These are phyloP conservation scores for Rhabdomys dilectus DNA, from an alignment of 2,113 vertebrate genomes.

Conservation along the genomic window DNA sequence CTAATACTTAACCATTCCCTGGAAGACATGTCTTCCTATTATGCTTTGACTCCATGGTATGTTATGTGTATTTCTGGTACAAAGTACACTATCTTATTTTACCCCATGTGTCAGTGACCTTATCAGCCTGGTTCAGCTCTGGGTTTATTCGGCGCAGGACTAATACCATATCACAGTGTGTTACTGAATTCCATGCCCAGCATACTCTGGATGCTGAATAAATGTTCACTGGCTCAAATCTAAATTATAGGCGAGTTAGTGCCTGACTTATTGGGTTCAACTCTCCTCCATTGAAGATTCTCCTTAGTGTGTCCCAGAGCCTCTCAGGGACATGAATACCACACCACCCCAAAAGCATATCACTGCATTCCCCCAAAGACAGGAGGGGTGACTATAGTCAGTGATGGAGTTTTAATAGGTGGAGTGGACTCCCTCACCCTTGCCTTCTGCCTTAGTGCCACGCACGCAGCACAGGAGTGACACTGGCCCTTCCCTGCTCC, in stretches of 20 bases:
- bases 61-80: not conserved
- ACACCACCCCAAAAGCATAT: not conserved
- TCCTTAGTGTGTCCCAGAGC: not conserved
- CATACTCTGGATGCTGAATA: not conserved
- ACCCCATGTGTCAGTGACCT: not conserved
- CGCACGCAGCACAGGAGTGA: not conserved
- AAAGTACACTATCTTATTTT: not conserved
- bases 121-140: not conserved
- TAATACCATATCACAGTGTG: not conserved
- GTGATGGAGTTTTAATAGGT: not conserved
- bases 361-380: not conserved
- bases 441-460: not conserved
- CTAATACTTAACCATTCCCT: not conserved
- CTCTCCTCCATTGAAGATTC: not conserved
- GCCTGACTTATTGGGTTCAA: not conserved
- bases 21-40: not conserved
- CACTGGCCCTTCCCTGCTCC: not conserved
- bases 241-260: not conserved
- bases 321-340: not conserved
- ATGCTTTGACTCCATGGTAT: not conserved
- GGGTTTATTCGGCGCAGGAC: not conserved
- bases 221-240: not conserved
- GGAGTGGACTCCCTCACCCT: not conserved
- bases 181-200: not conserved
- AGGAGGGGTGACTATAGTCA: not conserved